Evolutionary conservation across 2,888 invertebrate genomes (phyloP).

Genomic region (Candidula unifasciata): DNA sequence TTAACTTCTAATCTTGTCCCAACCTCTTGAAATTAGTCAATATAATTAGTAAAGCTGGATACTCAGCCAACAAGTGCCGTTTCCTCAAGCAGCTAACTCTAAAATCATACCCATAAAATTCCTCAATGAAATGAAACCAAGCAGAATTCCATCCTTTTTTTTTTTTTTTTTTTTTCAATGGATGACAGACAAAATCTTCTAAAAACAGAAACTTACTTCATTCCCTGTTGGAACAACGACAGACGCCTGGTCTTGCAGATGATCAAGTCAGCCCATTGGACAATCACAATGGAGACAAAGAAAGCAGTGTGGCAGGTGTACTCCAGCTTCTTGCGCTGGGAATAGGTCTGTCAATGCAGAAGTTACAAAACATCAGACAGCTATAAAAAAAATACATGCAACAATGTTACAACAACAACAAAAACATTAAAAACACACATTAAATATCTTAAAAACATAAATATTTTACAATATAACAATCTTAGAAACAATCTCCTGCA

Average conservation of each 20-base stretch:
- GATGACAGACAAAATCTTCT: neutral
- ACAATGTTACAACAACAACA: no score
- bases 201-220: slow-evolving; percentile 83
- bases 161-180: neutral
- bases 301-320: slow-evolving; percentile 99
- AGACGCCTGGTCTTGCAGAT: slow-evolving; percentile 98
- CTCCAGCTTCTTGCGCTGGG: slow-evolving; percentile 95
- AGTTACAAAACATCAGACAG: neutral
- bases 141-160: neutral
- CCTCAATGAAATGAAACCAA: neutral
- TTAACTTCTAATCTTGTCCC: no score
- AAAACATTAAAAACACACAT: no score
- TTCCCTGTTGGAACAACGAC: slow-evolving; percentile 97
- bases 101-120: no score
- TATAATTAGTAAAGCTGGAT: no score
- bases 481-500: no score
- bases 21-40: no score
- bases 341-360: slow-evolving; percentile 86
- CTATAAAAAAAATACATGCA: neutral
- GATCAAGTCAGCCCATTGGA: slow-evolving; percentile 98
- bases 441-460: no score
- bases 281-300: slow-evolving; percentile 98
- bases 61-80: no score
- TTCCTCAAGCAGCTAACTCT: no score
- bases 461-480: no score